A percentile compares a stretch with the other conserved stretches of the same genome.
Evolutionary conservation across 1,140 invertebrate genomes (phyloP).

Genomic region (Drosophila virilis): DNA sequence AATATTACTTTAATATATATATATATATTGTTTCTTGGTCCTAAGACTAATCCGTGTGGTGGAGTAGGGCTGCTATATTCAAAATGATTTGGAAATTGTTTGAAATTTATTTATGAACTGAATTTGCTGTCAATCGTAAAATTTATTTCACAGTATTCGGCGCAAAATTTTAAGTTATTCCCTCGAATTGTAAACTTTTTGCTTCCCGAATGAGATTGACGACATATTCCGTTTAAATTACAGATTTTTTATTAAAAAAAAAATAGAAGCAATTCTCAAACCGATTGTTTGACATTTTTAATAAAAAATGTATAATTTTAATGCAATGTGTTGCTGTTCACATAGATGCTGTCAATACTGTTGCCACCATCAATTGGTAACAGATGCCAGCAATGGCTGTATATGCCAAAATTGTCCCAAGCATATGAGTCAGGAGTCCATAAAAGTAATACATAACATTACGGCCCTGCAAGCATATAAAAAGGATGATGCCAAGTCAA

Average conservation of each 20-base stretch:
- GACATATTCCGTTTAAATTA: conserved; percentile 61
- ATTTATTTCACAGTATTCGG: conserved; percentile 16
- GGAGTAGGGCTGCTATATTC: too few species aligned
- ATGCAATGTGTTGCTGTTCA: conserved; percentile 32
- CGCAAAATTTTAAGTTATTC: conserved; percentile 33
- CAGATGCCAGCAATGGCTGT: neutral
- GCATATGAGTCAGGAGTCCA: too few species aligned
- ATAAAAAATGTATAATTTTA: conserved; percentile 69
- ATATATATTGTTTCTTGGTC: too few species aligned
- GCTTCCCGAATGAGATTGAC: neutral
- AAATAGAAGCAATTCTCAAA: conserved; percentile 6
- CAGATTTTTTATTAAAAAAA: conserved; percentile 65
- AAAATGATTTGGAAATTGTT: too few species aligned
- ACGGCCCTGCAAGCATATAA: too few species aligned
- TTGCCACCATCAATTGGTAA: neutral
- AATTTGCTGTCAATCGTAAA: conserved; percentile 24
- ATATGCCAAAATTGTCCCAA: neutral
- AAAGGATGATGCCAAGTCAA: too few species aligned
- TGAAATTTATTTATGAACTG: neutral
- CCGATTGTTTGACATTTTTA: conserved; percentile 26
- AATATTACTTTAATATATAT: neutral
- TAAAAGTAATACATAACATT: too few species aligned
- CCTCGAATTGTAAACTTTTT: conserved; percentile 6
- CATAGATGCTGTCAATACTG: neutral
- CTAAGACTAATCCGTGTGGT: too few species aligned